A percentile compares a stretch with the other conserved stretches of the same genome.
Evolutionary conservation across 2,113 vertebrate genomes (phyloP).

Genomic region (Cyanoderma ruficeps): DNA sequence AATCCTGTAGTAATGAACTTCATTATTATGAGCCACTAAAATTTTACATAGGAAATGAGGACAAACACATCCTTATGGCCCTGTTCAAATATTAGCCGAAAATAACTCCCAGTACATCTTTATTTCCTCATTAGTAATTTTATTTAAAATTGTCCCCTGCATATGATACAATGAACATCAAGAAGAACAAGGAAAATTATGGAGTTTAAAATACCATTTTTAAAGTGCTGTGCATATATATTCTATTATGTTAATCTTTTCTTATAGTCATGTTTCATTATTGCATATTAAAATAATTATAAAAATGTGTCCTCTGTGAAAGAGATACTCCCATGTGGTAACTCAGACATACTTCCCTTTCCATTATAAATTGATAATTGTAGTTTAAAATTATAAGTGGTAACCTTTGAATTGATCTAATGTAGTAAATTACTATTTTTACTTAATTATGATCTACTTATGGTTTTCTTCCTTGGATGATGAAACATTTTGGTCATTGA

Average conservation of each 20-base stretch:
- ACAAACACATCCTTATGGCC: background rate
- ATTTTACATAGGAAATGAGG: background rate
- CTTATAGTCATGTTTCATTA: background rate
- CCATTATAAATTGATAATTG: constrained; percentile 16
- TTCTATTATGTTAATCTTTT: background rate
- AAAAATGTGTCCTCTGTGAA: background rate
- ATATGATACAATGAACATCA: background rate
- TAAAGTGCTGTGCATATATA: background rate
- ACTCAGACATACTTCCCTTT: background rate
- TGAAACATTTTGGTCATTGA: background rate
- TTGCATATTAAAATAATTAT: background rate
- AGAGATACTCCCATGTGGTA: background rate
- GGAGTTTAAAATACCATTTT: background rate
- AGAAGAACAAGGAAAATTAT: background rate
- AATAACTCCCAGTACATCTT: background rate
- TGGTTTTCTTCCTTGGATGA: background rate
- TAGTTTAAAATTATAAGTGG: background rate
- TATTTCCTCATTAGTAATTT: background rate
- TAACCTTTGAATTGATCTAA: background rate
- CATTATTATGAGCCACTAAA: background rate
- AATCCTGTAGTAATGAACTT: background rate
- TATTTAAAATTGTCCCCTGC: background rate
- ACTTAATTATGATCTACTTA: background rate
- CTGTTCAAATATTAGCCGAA: background rate
- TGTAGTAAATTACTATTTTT: background rate